Evolutionary conservation across 2,113 vertebrate genomes (phyloP).

Genomic region (Aphelocoma coerulescens): DNA sequence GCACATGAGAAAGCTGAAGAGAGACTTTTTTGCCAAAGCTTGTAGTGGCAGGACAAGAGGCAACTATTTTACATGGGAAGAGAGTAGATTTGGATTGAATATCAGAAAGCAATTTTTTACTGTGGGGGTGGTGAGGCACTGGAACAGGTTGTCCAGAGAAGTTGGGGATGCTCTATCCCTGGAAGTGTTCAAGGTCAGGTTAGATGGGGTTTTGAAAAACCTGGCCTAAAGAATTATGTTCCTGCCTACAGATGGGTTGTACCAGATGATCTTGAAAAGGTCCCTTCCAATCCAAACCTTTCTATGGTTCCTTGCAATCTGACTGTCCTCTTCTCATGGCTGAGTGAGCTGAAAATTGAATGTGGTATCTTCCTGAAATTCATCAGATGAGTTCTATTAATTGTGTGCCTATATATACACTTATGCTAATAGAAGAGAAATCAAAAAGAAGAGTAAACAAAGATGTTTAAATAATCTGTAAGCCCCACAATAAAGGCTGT

Average conservation of each 20-base stretch:
- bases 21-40: neutral
- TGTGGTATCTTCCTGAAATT: neutral
- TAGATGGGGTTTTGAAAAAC: neutral
- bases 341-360: neutral
- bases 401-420: neutral
- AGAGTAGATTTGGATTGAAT: neutral
- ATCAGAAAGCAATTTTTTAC: neutral
- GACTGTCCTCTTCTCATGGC: neutral
- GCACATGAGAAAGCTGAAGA: neutral
- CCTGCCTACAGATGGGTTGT: neutral
- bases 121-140: neutral
- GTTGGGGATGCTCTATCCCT: neutral
- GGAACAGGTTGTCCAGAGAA: neutral
- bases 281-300: neutral
- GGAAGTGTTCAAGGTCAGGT: neutral
- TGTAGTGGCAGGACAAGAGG: neutral
- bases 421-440: neutral
- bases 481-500: neutral
- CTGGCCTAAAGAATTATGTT: neutral
- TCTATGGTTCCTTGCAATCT: neutral
- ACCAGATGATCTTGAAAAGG: neutral
- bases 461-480: neutral
- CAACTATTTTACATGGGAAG: neutral
- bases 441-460: neutral
- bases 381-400: neutral